These are phyloP conservation scores for Tragelaphus buxtoni DNA, from an alignment of 2,113 vertebrate species.

Conservation along the genomic window DNA sequence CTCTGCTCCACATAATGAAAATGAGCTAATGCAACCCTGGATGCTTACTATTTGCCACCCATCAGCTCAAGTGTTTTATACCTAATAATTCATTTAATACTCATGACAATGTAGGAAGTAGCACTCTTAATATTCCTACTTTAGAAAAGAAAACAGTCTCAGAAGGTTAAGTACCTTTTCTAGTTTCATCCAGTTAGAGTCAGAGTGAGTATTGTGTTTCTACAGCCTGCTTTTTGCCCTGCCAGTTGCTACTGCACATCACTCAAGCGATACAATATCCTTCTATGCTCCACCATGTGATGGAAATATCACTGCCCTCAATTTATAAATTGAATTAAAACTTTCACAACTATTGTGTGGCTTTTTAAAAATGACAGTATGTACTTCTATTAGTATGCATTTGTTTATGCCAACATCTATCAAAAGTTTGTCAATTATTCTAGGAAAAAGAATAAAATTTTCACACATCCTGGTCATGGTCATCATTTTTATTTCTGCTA, in stretches of 20 bases:
- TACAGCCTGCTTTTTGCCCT: not conserved
- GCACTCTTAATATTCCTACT: not conserved
- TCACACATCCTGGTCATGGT: not conserved
- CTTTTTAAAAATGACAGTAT: not conserved
- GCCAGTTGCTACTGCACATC: not conserved
- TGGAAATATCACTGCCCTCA: not conserved
- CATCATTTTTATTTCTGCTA: not conserved
- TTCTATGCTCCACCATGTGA: not conserved
- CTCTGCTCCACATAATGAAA: not conserved
- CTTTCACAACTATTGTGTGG: not conserved
- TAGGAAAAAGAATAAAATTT: not conserved
- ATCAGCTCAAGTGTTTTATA: not conserved
- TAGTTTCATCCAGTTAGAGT: not conserved
- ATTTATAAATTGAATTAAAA: not conserved
- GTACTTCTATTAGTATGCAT: not conserved
- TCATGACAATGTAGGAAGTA: not conserved
- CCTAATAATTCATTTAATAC: not conserved
- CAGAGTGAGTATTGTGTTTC: not conserved
- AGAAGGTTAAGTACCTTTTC: not conserved
- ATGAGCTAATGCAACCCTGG: not conserved
- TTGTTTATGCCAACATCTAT: not conserved
- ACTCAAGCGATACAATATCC: not conserved
- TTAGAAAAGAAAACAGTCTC: not conserved
- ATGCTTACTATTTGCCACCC: not conserved
- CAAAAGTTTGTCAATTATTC: not conserved